phyloP scores from a whole-genome alignment of 1,140 invertebrate species.

The Nephotettix cincticeps region DNA sequence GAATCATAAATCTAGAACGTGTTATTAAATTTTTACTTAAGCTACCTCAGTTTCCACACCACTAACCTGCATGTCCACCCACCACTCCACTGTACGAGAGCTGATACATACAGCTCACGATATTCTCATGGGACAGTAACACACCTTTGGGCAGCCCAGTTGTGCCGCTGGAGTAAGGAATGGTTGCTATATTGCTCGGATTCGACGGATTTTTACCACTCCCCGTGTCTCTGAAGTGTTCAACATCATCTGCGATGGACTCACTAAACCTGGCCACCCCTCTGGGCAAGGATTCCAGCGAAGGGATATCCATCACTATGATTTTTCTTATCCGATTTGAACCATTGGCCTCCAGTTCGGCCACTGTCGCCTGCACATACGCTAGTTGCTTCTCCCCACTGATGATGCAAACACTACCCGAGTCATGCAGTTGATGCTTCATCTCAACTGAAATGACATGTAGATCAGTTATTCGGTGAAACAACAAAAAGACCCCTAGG shows the following conservation, averaged over 20 bases:
- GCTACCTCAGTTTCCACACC: not conserved
- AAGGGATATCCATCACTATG: not conserved
- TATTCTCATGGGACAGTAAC: constrained; percentile 71
- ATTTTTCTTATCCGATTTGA: not conserved
- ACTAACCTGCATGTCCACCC: not conserved
- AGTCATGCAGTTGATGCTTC: constrained; percentile 62
- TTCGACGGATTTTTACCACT: not conserved
- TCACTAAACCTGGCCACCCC: constrained; percentile 12
- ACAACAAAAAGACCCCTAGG: too few relatives aligned
- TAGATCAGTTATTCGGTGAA: too few relatives aligned
- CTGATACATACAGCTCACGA: constrained; percentile 46
- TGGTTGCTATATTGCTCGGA: constrained; percentile 41
- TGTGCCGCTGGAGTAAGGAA: constrained; percentile 65
- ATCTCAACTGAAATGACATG: constrained; percentile 72
- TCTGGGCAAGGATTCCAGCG: not conserved
- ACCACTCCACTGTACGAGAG: not conserved
- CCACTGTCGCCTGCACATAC: not conserved
- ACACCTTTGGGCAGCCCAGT: constrained; percentile 86
- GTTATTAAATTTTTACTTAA: too few relatives aligned
- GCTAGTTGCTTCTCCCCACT: constrained; percentile 50
- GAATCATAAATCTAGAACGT: too few relatives aligned
- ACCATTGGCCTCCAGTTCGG: not conserved
- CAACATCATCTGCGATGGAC: constrained; percentile 12
- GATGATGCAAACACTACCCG: constrained; percentile 65
- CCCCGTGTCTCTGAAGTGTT: not conserved